Conservation (phyloP, 2,888 invertebrate species). For the Odiellus spinosus region DNA sequence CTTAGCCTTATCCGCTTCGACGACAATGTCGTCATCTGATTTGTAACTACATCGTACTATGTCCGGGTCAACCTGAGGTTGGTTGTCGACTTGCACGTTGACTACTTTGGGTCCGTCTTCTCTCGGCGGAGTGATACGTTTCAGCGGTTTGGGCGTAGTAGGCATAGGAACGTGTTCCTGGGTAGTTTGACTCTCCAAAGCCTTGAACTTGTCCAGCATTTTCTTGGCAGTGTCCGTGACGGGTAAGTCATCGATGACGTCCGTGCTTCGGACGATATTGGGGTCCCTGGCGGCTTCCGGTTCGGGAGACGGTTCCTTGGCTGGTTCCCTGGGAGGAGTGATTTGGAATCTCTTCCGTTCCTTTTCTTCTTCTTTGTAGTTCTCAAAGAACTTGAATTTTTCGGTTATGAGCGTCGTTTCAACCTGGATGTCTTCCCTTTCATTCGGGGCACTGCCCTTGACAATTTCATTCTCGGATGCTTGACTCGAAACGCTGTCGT, state of each 20-base stretch:
- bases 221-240: slow-evolving; percentile 58
- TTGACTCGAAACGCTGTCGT: neutral
- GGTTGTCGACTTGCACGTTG: slow-evolving; percentile 17
- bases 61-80: slow-evolving; percentile 22
- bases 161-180: slow-evolving; percentile 21
- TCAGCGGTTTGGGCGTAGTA: slow-evolving; percentile 56
- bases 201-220: slow-evolving; percentile 74
- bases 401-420: slow-evolving; percentile 67
- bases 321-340: slow-evolving; percentile 67
- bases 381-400: slow-evolving; percentile 46
- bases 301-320: slow-evolving; percentile 47
- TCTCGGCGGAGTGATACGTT: slow-evolving; percentile 77
- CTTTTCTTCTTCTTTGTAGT: slow-evolving; percentile 17
- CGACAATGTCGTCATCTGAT: slow-evolving; percentile 50
- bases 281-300: slow-evolving; percentile 47
- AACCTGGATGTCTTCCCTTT: slow-evolving; percentile 52
- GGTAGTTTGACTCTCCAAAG: slow-evolving; percentile 58
- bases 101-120: slow-evolving; percentile 37
- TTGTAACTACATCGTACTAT: slow-evolving; percentile 27
- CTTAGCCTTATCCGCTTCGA: slow-evolving; percentile 58
- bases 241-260: slow-evolving; percentile 39
- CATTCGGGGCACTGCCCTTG: slow-evolving; percentile 19
- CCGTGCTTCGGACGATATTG: slow-evolving; percentile 47
- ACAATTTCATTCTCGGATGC: slow-evolving; percentile 16
- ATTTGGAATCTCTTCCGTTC: slow-evolving; percentile 61